Percentiles rank a stretch among this genome's conserved stretches.
Evolutionary conservation across 2,888 invertebrate genomes (phyloP).

Genomic region (Cylindroiulus punctatus): DNA sequence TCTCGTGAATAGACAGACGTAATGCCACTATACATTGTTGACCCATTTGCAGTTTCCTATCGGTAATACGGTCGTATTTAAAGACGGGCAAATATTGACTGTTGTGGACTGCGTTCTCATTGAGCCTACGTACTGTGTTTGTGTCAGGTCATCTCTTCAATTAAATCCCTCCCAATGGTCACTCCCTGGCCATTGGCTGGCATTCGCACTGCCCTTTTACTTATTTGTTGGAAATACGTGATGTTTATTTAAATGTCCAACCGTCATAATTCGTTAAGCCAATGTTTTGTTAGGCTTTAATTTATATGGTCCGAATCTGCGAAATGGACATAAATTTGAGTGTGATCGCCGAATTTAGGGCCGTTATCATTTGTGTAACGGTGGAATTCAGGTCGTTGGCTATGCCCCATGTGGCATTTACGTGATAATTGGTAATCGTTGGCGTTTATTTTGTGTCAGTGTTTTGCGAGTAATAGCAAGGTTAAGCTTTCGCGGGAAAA

Average conservation of each 20-base stretch:
- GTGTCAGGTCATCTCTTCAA: neutral
- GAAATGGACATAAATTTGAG: neutral
- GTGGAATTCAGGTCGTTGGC: conserved; percentile 4
- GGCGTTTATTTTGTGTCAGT: neutral
- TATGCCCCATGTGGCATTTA: neutral
- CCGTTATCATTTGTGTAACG: neutral
- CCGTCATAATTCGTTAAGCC: neutral
- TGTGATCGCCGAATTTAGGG: neutral
- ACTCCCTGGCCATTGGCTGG: neutral
- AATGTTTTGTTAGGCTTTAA: neutral
- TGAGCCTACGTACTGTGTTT: neutral
- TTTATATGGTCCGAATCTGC: neutral
- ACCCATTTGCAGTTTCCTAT: neutral
- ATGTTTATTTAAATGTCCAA: neutral
- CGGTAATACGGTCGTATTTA: neutral
- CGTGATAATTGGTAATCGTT: neutral
- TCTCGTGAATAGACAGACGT: neutral
- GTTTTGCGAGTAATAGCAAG: neutral
- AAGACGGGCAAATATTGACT: neutral
- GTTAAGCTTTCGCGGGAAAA: neutral
- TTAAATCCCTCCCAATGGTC: neutral
- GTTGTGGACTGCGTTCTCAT: neutral
- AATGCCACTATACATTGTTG: neutral
- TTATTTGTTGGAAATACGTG: neutral
- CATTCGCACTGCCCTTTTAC: neutral